Conservation (phyloP, 2,113 vertebrate species). For the Bostrychus sinensis region DNA sequence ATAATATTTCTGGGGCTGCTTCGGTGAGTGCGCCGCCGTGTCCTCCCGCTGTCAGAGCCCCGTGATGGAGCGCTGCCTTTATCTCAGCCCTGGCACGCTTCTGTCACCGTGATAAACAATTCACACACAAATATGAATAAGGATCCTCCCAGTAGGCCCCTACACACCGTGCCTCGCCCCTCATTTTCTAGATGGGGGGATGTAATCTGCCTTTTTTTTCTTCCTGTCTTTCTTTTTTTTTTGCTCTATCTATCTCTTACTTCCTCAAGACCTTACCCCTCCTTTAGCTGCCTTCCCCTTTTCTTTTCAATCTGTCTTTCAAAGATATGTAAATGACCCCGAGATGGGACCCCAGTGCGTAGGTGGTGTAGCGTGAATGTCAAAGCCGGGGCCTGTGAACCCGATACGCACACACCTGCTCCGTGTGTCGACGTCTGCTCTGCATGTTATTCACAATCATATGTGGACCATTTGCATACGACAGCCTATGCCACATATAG, state of each 20-base stretch:
- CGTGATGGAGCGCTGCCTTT: conserved; percentile 99
- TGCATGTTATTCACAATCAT: conserved; percentile 61
- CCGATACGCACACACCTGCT: conserved; percentile 64
- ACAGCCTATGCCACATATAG: conserved; percentile 3
- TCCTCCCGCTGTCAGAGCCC: conserved; percentile 97
- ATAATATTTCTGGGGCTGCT: conserved; percentile 99
- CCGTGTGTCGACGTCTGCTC: conserved; percentile 50
- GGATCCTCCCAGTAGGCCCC: conserved; percentile 99
- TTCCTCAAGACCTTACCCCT: conserved; percentile 37
- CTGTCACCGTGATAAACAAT: conserved; percentile 99
- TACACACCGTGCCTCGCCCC: conserved; percentile 73
- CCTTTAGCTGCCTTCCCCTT: conserved; percentile 63
- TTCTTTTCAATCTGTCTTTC: conserved; percentile 81
- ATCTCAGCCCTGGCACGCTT: conserved; percentile 98
- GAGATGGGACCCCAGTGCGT: conserved; percentile 86
- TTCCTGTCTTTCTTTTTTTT: conserved; percentile 45
- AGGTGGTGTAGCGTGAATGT: conserved; percentile 93
- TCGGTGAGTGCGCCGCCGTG: conserved; percentile 90
- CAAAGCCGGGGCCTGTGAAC: conserved; percentile 90
- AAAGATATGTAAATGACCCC: conserved; percentile 82
- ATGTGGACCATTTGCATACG: conserved; percentile 34
- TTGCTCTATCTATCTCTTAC: conserved; percentile 68
- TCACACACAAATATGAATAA: conserved; percentile 99
- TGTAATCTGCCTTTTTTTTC: conserved; percentile 76
- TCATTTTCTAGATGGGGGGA: conserved; percentile 78